phyloP scores from a whole-genome alignment of 2,888 invertebrate genomes.

The Hydrotaea diabolus region DNA sequence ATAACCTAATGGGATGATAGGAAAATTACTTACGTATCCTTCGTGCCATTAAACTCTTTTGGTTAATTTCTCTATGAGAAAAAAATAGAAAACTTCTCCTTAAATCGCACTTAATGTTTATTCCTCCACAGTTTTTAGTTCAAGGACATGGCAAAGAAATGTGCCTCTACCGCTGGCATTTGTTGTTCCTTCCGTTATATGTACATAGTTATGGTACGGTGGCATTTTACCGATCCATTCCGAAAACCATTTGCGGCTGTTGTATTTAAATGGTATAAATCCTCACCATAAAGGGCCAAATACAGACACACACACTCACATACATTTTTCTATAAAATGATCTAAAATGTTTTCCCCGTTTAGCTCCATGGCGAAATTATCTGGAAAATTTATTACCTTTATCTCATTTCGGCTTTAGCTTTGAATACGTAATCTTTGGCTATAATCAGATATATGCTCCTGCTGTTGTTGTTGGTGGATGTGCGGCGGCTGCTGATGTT shows the following conservation, averaged over 20 bases:
- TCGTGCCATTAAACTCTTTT: too few relatives aligned
- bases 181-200: too few relatives aligned
- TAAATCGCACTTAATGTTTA: too few relatives aligned
- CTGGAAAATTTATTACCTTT: slow-evolving; percentile 22
- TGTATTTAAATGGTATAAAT: neutral
- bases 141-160: too few relatives aligned
- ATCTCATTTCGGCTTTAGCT: neutral
- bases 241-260: neutral
- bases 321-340: neutral
- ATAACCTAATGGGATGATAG: too few relatives aligned
- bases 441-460: slow-evolving; percentile 2
- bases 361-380: neutral
- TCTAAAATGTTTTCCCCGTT: neutral
- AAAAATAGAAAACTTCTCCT: too few relatives aligned
- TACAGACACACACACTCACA: neutral
- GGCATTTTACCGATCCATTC: neutral
- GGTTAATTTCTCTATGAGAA: too few relatives aligned
- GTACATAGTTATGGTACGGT: too few relatives aligned
- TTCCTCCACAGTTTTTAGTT: too few relatives aligned
- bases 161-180: neutral
- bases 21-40: too few relatives aligned
- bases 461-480: neutral
- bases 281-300: neutral
- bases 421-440: neutral
- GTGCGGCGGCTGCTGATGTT: neutral